Percentiles rank a stretch among this genome's conserved stretches.
These are phyloP conservation scores for Campopleginae sp. DNA, from an alignment of 2,888 invertebrate species.

Conservation along the genomic window DNA sequence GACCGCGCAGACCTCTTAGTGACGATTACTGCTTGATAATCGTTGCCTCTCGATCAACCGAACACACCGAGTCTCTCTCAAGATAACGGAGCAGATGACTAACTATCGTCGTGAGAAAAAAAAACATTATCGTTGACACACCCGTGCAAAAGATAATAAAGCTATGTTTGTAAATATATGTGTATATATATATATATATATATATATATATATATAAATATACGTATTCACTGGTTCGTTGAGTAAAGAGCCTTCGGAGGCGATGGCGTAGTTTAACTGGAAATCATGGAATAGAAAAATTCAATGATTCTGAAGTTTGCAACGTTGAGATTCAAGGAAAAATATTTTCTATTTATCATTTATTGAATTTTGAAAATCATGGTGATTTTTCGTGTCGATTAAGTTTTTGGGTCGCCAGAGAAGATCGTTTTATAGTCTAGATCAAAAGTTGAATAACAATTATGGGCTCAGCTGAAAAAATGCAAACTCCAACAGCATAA, in stretches of 20 bases:
- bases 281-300: neutral
- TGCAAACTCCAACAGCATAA: too few relatives aligned
- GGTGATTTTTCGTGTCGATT: too few relatives aligned
- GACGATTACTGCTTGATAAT: constrained; percentile 68
- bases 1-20: constrained; percentile 49
- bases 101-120: constrained; percentile 47
- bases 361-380: too few relatives aligned
- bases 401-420: too few relatives aligned
- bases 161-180: constrained; percentile 10
- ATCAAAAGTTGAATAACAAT: too few relatives aligned
- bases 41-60: constrained; percentile 59
- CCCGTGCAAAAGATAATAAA: constrained; percentile 14
- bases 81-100: constrained; percentile 48
- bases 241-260: constrained; percentile 23
- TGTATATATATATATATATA: too few relatives aligned
- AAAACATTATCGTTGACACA: constrained; percentile 30
- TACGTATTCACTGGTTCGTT: neutral
- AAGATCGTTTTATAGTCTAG: too few relatives aligned
- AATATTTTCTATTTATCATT: too few relatives aligned
- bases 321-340: too few relatives aligned
- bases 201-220: too few relatives aligned
- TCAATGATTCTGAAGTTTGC: too few relatives aligned
- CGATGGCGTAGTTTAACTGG: neutral
- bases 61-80: constrained; percentile 52
- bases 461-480: too few relatives aligned